A percentile compares a stretch with the other conserved stretches of the same genome.
These are phyloP conservation scores for Drosophila nigrodunni DNA, from an alignment of 1,140 invertebrate species.

Conservation along the genomic window DNA sequence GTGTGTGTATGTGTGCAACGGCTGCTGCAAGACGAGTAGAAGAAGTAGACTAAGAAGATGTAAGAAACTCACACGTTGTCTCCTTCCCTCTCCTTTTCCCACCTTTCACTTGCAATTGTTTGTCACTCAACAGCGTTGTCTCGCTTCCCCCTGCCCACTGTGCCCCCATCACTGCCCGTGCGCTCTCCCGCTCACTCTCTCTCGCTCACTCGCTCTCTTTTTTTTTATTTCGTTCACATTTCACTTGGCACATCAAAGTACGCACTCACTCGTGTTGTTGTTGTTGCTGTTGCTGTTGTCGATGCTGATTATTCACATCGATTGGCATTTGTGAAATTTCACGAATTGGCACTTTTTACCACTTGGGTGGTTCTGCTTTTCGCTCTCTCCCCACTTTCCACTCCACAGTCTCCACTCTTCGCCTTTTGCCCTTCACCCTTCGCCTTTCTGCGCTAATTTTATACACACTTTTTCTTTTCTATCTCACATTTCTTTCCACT, in stretches of 20 bases:
- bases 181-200: neutral
- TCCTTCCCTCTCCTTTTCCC: neutral
- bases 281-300: slow-evolving; percentile 60
- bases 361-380: slow-evolving; percentile 68
- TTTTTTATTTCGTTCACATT: slow-evolving; percentile 38
- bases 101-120: slow-evolving; percentile 78
- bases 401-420: too few species aligned
- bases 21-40: slow-evolving; percentile 38
- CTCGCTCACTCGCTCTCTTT: neutral
- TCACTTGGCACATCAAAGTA: slow-evolving; percentile 68
- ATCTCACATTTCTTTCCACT: slow-evolving; percentile 21
- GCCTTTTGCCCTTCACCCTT: slow-evolving; percentile 15
- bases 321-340: slow-evolving; percentile 82
- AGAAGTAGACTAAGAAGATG: slow-evolving; percentile 17
- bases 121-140: slow-evolving; percentile 80
- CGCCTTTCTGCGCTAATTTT: slow-evolving; percentile 59
- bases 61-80: slow-evolving; percentile 6
- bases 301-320: slow-evolving; percentile 81
- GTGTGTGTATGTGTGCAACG: slow-evolving; percentile 9
- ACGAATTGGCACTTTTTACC: slow-evolving; percentile 79
- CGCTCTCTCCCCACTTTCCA: neutral
- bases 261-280: slow-evolving; percentile 33
- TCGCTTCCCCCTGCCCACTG: slow-evolving; percentile 30
- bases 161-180: neutral
- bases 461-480: slow-evolving; percentile 36